Evolutionary conservation across 2,113 vertebrate species (phyloP), one percentile per base, ranked within the genome.

Genomic region (Myiagra hebetior): DNA sequence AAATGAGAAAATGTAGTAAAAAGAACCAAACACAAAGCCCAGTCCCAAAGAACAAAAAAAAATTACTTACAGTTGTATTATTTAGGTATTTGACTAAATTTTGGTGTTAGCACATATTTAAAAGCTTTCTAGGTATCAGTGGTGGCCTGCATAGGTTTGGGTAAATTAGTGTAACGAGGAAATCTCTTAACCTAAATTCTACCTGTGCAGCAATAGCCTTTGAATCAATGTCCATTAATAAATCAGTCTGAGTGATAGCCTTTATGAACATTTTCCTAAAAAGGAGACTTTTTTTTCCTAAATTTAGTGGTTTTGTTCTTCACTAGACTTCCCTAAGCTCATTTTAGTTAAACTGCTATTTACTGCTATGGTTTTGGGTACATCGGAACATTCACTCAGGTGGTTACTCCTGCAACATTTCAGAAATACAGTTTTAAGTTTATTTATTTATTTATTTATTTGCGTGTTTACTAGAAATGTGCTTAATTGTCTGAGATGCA

Each of bases 1-100:
- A 50, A 59, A 18, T 46, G 24, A 74, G 57, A 87, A 73, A 77
- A 42, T 41, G 3, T 10, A 44, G 15, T 65, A 10, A 12, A 53
- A 79, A 3, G 2, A 8, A 4, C 37, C n/a, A 30, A 60, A 9
- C 19, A 47, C 5, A 53, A 3, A 28, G 20, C 9, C 5, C 5
- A 76, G 28, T 3, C 2, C 6, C 10, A 22, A 23, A 59, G 46
- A 89, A 8, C 4, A 76, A 59, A 5, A 35, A 52, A 30, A 23
- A 3, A 5, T 2, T 26, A 15, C 13, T 42, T 72, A 35, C 4
- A 17, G 4, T 41, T 85, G 4, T 37, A 15, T 37, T 85, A 90
- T 55, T 35, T 79, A 55, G 31, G 49, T 62, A 41, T 4, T 15
- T 33, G 37, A 27, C 30, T 37, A 10, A 63, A 30, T 62, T 85